These are phyloP conservation scores for Torymus auratus DNA, from an alignment of 2,888 invertebrate genomes.

Conservation along the genomic window DNA sequence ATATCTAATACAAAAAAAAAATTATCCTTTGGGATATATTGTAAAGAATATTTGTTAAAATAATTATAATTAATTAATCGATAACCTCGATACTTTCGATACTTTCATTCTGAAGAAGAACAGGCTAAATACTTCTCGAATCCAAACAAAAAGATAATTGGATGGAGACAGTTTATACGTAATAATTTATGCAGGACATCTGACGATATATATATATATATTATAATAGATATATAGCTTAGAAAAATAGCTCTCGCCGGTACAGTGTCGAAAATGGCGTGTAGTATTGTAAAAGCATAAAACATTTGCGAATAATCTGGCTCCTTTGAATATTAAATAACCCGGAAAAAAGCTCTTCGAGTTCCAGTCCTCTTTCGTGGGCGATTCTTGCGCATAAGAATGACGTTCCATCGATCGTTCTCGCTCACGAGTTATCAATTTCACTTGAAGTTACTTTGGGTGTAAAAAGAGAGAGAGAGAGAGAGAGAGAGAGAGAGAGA, in stretches of 20 bases:
- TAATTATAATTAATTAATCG: neutral
- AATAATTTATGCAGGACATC: constrained; percentile 32
- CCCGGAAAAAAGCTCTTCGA: neutral
- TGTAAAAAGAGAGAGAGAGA: constrained; percentile 3
- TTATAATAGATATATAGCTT: too few species aligned
- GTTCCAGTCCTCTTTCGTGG: too few species aligned
- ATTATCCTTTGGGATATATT: constrained; percentile 21
- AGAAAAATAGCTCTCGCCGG: too few species aligned
- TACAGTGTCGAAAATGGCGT: too few species aligned
- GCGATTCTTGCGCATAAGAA: too few species aligned
- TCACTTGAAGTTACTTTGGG: neutral
- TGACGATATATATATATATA: too few species aligned
- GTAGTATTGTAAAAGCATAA: neutral
- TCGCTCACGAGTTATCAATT: constrained; percentile 10
- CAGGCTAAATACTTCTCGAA: neutral
- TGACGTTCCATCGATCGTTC: neutral
- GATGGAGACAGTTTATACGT: neutral
- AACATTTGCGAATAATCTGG: constrained; percentile 33
- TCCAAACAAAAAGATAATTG: constrained; percentile 7
- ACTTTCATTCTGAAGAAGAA: too few species aligned
- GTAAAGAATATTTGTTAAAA: neutral
- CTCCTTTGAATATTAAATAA: neutral
- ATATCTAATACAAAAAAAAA: neutral
- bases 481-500: neutral
- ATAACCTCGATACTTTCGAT: too few species aligned